Percentiles rank a stretch among this genome's conserved stretches.
These are phyloP conservation scores for Pristis pectinata DNA, from an alignment of 2,797 vertebrate species.

Conservation along the genomic window DNA sequence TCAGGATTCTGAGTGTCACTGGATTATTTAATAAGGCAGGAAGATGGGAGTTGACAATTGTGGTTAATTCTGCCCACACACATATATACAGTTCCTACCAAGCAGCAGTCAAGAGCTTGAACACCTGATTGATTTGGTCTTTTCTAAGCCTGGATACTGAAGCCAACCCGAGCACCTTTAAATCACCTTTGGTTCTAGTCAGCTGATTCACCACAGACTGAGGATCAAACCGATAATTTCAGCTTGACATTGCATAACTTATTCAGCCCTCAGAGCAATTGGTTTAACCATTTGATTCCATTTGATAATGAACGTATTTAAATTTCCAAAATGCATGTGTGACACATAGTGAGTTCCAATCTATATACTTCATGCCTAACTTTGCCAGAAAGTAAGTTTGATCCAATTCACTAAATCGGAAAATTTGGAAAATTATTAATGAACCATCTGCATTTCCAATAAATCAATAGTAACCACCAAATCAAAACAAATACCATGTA, in stretches of 20 bases:
- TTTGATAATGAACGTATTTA: neutral
- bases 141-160: neutral
- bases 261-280: neutral
- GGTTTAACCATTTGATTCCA: neutral
- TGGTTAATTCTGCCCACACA: neutral
- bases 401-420: neutral
- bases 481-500: no score
- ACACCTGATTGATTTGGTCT: neutral
- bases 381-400: neutral
- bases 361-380: neutral
- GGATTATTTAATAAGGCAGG: neutral
- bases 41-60: neutral
- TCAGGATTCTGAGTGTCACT: neutral
- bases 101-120: neutral
- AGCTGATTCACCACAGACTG: neutral
- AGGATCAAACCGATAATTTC: neutral
- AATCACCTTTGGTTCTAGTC: neutral
- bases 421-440: neutral
- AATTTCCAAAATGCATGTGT: neutral
- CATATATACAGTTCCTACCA: neutral
- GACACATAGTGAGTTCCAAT: neutral
- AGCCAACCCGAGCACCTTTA: neutral
- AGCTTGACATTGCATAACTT: neutral
- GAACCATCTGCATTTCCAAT: neutral
- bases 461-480: neutral